phyloP scores from a whole-genome alignment of 92 coral and sea anemone species.

The Montipora capitata region DNA sequence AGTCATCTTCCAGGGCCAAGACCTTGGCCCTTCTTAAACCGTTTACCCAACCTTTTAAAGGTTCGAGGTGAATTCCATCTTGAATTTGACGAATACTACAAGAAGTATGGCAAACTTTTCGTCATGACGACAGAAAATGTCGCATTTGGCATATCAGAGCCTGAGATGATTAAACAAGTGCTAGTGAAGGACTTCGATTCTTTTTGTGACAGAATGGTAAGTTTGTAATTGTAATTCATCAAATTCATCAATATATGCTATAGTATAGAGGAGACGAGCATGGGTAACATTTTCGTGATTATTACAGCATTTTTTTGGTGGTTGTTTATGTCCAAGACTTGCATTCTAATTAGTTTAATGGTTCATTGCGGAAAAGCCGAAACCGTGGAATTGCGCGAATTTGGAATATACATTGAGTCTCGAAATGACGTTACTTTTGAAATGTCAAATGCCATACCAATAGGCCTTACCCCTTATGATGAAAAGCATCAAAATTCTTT shows the following conservation, averaged over 20 bases:
- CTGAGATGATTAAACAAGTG: conserved; percentile 73
- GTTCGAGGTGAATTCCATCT: conserved; percentile 62
- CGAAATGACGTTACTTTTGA: background rate
- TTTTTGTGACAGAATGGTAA: conserved; percentile 75
- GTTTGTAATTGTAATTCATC: background rate
- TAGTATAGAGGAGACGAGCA: too few species aligned
- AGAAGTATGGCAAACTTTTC: conserved; percentile 75
- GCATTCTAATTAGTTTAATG: background rate
- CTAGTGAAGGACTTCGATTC: conserved; percentile 78
- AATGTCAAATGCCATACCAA: background rate
- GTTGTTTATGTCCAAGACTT: background rate
- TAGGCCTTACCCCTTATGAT: too few species aligned
- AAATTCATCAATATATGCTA: too few species aligned
- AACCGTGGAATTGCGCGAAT: conserved; percentile 10
- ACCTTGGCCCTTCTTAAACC: conserved; percentile 76
- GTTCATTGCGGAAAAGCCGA: background rate
- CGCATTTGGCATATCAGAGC: conserved; percentile 61
- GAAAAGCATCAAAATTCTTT: too few species aligned
- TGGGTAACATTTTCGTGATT: background rate
- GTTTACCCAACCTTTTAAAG: conserved; percentile 42
- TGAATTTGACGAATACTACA: conserved; percentile 72
- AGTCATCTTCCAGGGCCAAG: conserved; percentile 80
- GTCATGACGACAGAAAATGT: conserved; percentile 42
- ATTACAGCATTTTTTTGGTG: background rate
- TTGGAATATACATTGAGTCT: background rate